These are phyloP conservation scores for Gonocerus acuteangulatus DNA, from an alignment of 2,888 invertebrate genomes.

Conservation along the genomic window DNA sequence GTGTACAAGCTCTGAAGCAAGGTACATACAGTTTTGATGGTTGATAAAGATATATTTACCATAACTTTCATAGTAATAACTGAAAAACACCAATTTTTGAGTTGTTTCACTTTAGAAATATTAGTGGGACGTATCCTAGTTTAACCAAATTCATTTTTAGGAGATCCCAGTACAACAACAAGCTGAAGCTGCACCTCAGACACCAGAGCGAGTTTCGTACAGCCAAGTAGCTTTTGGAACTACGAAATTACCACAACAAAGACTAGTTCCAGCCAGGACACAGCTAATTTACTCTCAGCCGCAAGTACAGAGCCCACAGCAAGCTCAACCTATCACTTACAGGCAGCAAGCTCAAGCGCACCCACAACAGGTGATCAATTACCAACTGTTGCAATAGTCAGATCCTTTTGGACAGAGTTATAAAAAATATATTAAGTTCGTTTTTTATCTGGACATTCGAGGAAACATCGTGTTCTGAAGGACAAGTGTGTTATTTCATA, in stretches of 20 bases:
- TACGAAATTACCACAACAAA: slow-evolving; percentile 22
- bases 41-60: no score
- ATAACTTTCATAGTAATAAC: no score
- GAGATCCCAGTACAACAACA: slow-evolving; percentile 7
- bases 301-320: neutral
- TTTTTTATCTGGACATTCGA: no score
- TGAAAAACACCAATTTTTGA: no score
- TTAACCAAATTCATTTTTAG: neutral
- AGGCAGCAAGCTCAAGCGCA: neutral
- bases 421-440: neutral
- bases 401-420: neutral
- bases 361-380: slow-evolving; percentile 13
- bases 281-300: neutral
- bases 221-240: slow-evolving; percentile 32
- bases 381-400: neutral
- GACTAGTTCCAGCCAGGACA: neutral
- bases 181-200: neutral
- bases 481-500: no score
- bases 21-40: no score
- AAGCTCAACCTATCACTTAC: slow-evolving; percentile 12
- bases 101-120: no score
- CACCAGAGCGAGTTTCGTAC: slow-evolving; percentile 25
- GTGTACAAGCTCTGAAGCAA: no score
- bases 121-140: no score
- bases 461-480: no score